phyloP scores from a whole-genome alignment of 2,888 invertebrate species.

The Drosophila rubida region DNA sequence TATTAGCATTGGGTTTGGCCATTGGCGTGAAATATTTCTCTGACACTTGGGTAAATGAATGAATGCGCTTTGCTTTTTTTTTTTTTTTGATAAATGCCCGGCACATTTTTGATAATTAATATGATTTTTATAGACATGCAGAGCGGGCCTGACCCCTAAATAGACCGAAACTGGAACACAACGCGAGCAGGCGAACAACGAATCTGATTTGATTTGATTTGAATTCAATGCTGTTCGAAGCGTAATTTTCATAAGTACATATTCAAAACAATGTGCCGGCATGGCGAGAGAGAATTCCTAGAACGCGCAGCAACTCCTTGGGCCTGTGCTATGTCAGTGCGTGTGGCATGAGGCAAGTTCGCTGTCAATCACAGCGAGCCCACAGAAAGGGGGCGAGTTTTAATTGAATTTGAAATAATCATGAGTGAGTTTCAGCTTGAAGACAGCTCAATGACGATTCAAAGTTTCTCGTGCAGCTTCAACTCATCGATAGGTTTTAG shows the following conservation, averaged over 20 bases:
- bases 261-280: conserved; percentile 45
- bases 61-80: conserved; percentile 45
- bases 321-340: conserved; percentile 36
- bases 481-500: conserved; percentile 3
- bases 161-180: conserved; percentile 30
- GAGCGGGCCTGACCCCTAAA: conserved; percentile 37
- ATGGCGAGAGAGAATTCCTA: conserved; percentile 41
- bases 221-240: conserved; percentile 4
- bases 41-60: conserved; percentile 56
- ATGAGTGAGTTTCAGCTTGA: conserved; percentile 19
- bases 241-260: conserved; percentile 2
- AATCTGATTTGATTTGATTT: conserved; percentile 23
- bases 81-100: conserved; percentile 48
- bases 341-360: conserved; percentile 22
- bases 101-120: conserved; percentile 57
- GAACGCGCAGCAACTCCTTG: conserved; percentile 42
- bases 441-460: conserved; percentile 70
- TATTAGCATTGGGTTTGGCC: conserved; percentile 47
- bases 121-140: conserved; percentile 47
- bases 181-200: neutral
- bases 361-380: conserved; percentile 66
- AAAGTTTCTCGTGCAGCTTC: neutral
- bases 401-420: conserved; percentile 71
- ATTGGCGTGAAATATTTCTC: conserved; percentile 57
- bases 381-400: conserved; percentile 45